Base-by-base conservation (phyloP, 2,888 invertebrate genomes). In the Caprella mutica region DNA sequence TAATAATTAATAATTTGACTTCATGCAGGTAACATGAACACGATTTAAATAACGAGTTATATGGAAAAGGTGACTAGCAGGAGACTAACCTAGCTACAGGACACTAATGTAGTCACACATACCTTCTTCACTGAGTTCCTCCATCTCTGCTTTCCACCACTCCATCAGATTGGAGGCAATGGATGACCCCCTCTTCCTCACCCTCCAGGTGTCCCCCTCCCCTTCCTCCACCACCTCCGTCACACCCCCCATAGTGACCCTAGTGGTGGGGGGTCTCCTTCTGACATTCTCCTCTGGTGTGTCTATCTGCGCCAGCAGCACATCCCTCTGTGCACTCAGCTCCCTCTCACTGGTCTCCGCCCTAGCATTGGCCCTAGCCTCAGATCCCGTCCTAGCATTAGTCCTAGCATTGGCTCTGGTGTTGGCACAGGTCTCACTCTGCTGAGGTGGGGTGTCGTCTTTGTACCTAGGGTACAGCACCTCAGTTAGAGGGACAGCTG, bases 61-160 rank as follows among this genome's bases (percentile, higher is more conserved):
- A n/a, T n/a, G n/a, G n/a, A n/a, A n/a, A n/a, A n/a, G n/a, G n/a
- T n/a, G n/a, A n/a, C n/a, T n/a, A n/a, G n/a, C n/a, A n/a, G n/a
- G n/a, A n/a, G n/a, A n/a, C n/a, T n/a, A n/a, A n/a, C n/a, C n/a
- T n/a, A n/a, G n/a, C n/a, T n/a, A n/a, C n/a, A n/a, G n/a, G n/a
- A n/a, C n/a, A n/a, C n/a, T n/a, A n/a, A n/a, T n/a, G n/a, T n/a
- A n/a, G n/a, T n/a, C n/a, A n/a, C n/a, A n/a, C n/a, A n/a, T n/a
- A n/a, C n/a, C n/a, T n/a, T 33, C 33, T 12, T 8, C 29, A 44
- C 26, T 27, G 5, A 17, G 19, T 1, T 14, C 48, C 30, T 21
- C 48, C 29, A 19, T 48, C 30, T 48, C 48, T 9, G 48, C 19
- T 17, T 48, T 48, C 48, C 48, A 48, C 48, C 48, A 48, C 48